Conservation (phyloP, 2,797 vertebrate species). For the Pachyuromys duprasi region DNA sequence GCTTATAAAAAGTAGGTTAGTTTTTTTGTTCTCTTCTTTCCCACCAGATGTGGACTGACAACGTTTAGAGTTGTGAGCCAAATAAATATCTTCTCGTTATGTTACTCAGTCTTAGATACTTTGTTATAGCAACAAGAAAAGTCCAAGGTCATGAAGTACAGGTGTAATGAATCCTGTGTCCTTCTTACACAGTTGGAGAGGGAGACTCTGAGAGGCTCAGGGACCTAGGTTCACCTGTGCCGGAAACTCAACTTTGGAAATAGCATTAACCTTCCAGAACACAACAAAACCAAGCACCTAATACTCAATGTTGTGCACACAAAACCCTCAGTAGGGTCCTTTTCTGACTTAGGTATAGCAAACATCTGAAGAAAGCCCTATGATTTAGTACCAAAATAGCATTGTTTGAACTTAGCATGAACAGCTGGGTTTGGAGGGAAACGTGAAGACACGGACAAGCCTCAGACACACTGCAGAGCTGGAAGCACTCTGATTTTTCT, state of each 20-base stretch:
- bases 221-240: not conserved
- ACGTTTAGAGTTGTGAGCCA: not conserved
- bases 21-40: not conserved
- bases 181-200: not conserved
- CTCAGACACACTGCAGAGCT: not conserved
- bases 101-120: not conserved
- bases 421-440: not conserved
- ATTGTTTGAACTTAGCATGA: not conserved
- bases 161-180: not conserved
- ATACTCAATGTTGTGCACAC: not conserved
- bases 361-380: not conserved
- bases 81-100: not conserved
- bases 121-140: not conserved
- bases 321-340: not conserved
- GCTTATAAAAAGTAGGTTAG: not conserved
- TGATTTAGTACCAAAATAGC: not conserved
- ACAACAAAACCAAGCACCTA: not conserved
- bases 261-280: not conserved
- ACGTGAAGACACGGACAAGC: not conserved
- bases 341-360: not conserved
- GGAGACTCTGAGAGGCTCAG: not conserved
- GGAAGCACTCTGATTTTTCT: not conserved
- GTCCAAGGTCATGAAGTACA: not conserved
- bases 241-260: not conserved
- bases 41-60: not conserved